phyloP scores from a whole-genome alignment of 2,888 invertebrate species.

The Ceramica pisi region DNA sequence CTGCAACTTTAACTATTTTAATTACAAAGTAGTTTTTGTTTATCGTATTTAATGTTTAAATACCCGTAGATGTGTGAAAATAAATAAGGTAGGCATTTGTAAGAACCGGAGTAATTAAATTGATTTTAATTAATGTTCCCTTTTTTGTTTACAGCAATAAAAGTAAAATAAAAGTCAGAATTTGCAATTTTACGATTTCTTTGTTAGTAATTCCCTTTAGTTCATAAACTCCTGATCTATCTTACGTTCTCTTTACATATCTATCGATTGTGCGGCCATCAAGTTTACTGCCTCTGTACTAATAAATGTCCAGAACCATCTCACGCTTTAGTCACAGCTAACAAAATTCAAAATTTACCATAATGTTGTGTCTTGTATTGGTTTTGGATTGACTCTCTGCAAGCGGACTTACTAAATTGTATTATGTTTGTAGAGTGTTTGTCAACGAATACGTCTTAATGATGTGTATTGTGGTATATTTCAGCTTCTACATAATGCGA shows the following conservation, averaged over 20 bases:
- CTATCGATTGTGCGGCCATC: conserved; percentile 55
- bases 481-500: conserved; percentile 90
- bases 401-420: conserved; percentile 77
- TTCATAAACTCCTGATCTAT: conserved; percentile 60
- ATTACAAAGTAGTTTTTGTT: conserved; percentile 15
- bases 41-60: conserved; percentile 5
- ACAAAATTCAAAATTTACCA: conserved; percentile 89
- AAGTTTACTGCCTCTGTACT: conserved; percentile 76
- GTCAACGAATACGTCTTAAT: conserved; percentile 76
- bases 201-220: conserved; percentile 54
- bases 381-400: conserved; percentile 85
- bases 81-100: conserved; percentile 11
- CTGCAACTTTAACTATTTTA: conserved; percentile 30
- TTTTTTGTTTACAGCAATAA: conserved; percentile 38
- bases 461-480: conserved; percentile 89
- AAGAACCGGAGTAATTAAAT: conserved; percentile 19
- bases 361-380: conserved; percentile 91
- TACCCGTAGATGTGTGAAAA: conserved; percentile 6
- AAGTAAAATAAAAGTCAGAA: conserved; percentile 19
- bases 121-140: conserved; percentile 16
- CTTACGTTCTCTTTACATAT: conserved; percentile 59
- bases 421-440: conserved; percentile 68
- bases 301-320: conserved; percentile 84
- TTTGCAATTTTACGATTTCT: conserved; percentile 24
- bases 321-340: conserved; percentile 89